phyloP scores from a whole-genome alignment of 2,888 invertebrate genomes.

The Clistopyga incitator region DNA sequence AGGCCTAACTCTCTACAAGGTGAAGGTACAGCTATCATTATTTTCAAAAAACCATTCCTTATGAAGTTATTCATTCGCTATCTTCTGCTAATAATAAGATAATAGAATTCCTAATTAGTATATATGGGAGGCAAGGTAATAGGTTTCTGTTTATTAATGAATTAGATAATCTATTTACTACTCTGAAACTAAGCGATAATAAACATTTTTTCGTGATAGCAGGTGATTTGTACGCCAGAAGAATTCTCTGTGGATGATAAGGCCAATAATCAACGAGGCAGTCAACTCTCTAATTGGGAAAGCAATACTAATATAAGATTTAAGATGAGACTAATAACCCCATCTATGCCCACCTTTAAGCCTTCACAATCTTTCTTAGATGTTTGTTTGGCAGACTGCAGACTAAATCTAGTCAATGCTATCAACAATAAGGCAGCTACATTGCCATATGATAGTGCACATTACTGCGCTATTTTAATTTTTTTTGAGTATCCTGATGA shows the following conservation, averaged over 20 bases:
- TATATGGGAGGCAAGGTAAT: conserved; percentile 18
- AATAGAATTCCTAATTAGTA: conserved; percentile 36
- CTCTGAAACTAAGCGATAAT: conserved; percentile 1
- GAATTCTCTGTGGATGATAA: not conserved
- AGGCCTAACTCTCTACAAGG: no score
- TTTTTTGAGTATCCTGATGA: no score
- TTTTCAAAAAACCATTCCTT: not conserved
- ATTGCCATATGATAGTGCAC: conserved; percentile 30
- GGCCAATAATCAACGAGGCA: conserved; percentile 20
- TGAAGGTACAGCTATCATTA: no score
- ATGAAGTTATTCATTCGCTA: not conserved
- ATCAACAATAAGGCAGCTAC: not conserved
- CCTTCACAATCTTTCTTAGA: not conserved
- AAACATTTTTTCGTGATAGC: conserved; percentile 35
- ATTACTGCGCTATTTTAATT: not conserved
- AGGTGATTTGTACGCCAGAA: conserved; percentile 39
- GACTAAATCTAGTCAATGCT: not conserved
- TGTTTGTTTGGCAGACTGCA: not conserved
- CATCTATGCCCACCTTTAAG: not conserved
- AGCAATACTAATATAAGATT: not conserved
- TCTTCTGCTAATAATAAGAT: conserved; percentile 8
- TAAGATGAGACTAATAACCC: not conserved
- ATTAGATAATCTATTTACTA: not conserved
- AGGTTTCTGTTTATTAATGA: not conserved
- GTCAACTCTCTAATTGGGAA: not conserved